phyloP scores from a whole-genome alignment of 2,113 vertebrate genomes.

The Callionymus lyra region DNA sequence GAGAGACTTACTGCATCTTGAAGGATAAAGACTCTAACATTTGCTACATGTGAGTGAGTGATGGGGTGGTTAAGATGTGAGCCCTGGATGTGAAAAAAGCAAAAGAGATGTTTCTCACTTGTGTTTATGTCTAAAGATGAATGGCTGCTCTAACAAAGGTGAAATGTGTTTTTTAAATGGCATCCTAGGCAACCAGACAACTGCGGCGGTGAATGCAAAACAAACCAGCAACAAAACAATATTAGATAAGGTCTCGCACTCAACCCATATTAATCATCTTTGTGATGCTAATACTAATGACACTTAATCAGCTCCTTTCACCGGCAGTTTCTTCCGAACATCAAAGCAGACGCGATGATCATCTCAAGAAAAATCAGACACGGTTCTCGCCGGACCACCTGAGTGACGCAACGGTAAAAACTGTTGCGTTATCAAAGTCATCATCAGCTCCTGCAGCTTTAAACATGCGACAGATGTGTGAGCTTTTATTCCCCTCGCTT shows the following conservation, averaged over 20 bases:
- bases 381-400: constrained; percentile 14
- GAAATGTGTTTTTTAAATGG: constrained; percentile 9
- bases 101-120: too few species aligned
- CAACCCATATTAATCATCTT: constrained; percentile 21
- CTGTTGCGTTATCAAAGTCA: constrained; percentile 8
- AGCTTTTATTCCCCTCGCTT: constrained; percentile 14
- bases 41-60: too few species aligned
- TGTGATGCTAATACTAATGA: constrained; percentile 53
- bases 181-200: constrained; percentile 45
- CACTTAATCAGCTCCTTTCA: too few species aligned
- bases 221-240: too few species aligned
- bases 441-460: neutral
- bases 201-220: constrained; percentile 22
- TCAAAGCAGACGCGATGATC: too few species aligned
- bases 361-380: neutral
- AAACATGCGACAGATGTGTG: constrained; percentile 29
- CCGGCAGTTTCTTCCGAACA: constrained; percentile 24
- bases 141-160: too few species aligned
- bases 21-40: too few species aligned
- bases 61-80: too few species aligned
- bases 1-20: too few species aligned
- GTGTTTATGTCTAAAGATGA: too few species aligned
- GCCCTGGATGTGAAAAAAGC: too few species aligned
- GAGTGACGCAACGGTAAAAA: constrained; percentile 19
- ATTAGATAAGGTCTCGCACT: neutral